Percentiles rank a stretch among this genome's conserved stretches.
phyloP scores from a whole-genome alignment of 2,888 invertebrate genomes.

The Nebria brevicollis region DNA sequence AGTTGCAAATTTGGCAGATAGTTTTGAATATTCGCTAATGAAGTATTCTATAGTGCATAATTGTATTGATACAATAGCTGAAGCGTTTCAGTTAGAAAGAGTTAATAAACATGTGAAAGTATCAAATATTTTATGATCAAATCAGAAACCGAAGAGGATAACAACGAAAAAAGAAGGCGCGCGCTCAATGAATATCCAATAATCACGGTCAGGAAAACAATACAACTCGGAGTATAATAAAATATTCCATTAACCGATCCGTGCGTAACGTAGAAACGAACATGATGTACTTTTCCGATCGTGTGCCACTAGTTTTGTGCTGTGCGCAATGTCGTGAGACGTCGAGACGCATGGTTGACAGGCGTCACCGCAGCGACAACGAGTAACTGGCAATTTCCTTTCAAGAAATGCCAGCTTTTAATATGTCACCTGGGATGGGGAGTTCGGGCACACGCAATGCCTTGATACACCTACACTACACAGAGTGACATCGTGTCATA shows the following conservation, averaged over 20 bases:
- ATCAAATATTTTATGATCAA: conserved; percentile 36
- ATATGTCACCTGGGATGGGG: conserved; percentile 56
- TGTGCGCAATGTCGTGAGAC: conserved; percentile 14
- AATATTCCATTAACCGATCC: conserved; percentile 33
- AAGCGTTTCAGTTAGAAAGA: background rate
- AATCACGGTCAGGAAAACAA: conserved; percentile 29
- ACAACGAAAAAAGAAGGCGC: background rate
- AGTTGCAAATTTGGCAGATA: too few relatives aligned
- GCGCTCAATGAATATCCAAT: conserved; percentile 28
- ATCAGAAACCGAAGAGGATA: conserved; percentile 15
- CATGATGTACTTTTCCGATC: background rate
- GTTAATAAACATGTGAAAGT: conserved; percentile 11
- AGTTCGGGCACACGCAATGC: background rate
- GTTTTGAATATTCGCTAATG: too few relatives aligned
- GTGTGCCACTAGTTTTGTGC: background rate
- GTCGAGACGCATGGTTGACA: conserved; percentile 17
- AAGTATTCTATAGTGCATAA: background rate
- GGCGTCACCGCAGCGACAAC: conserved; percentile 24
- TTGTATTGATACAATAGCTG: background rate
- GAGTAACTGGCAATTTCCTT: conserved; percentile 58
- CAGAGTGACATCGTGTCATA: conserved; percentile 6
- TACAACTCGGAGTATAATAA: conserved; percentile 31
- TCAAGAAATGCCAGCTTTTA: conserved; percentile 59
- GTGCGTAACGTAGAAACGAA: background rate
- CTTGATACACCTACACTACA: background rate